Conservation (phyloP, 2,888 invertebrate species). For the Diplazon laetatorius region DNA sequence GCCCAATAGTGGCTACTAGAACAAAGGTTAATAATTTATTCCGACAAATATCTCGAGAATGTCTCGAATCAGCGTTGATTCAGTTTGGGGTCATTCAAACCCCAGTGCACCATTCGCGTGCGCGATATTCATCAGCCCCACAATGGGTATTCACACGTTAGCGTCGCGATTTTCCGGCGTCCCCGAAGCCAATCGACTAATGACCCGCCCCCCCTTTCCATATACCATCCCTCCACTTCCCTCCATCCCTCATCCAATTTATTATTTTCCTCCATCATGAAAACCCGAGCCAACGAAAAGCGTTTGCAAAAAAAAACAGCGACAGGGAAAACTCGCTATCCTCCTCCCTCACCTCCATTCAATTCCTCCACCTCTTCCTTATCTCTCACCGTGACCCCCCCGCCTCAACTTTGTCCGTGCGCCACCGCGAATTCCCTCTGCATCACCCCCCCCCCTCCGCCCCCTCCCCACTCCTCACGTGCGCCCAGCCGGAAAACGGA, state of each 20-base stretch:
- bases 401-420: slow-evolving; percentile 6
- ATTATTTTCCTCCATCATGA: not conserved
- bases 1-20: too few species aligned
- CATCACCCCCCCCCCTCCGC: slow-evolving; percentile 40
- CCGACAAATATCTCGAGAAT: too few species aligned
- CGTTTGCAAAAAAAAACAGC: too few species aligned
- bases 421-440: slow-evolving; percentile 19
- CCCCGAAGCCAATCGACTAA: slow-evolving; percentile 72
- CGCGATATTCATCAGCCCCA: too few species aligned
- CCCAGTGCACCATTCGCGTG: too few species aligned
- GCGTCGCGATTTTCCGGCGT: too few species aligned
- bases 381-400: slow-evolving; percentile 30
- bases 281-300: not conserved
- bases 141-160: too few species aligned
- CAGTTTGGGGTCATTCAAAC: too few species aligned
- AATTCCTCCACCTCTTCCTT: slow-evolving; percentile 1
- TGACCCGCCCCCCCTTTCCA: slow-evolving; percentile 73
- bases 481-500: slow-evolving; percentile 48
- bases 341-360: not conserved
- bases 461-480: slow-evolving; percentile 34
- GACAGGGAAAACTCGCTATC: not conserved
- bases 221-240: slow-evolving; percentile 23
- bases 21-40: too few species aligned
- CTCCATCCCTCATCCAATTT: slow-evolving; percentile 15
- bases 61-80: too few species aligned